Evolutionary conservation across 2,888 invertebrate species (phyloP).

Genomic region (Drosophila rubida): DNA sequence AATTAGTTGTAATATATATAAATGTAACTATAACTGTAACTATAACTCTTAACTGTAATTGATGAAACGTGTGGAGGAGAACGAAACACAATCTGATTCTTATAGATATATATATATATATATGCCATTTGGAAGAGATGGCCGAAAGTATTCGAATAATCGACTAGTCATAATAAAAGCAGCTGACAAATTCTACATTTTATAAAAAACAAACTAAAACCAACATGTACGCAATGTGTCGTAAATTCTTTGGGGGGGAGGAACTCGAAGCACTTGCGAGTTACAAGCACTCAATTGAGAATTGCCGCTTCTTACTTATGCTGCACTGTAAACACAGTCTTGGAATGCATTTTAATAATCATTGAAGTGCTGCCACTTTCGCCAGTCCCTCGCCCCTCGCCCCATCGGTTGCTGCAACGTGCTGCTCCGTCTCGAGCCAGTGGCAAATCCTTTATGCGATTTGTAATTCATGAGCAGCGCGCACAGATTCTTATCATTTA

Average conservation of each 20-base stretch:
- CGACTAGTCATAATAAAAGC: constrained; percentile 62
- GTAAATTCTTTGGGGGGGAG: neutral
- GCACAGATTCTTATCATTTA: constrained; percentile 79
- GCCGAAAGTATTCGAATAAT: constrained; percentile 49
- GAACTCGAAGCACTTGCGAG: constrained; percentile 42
- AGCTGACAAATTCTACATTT: constrained; percentile 77
- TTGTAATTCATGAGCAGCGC: constrained; percentile 79
- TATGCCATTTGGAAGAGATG: neutral
- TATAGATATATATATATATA: constrained; percentile 43
- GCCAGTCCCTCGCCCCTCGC: neutral
- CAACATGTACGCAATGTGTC: constrained; percentile 6
- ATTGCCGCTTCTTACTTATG: constrained; percentile 15
- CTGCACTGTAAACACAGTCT: constrained; percentile 28
- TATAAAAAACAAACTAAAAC: constrained; percentile 53
- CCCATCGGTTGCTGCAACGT: constrained; percentile 16
- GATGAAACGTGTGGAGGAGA: constrained; percentile 24
- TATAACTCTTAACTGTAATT: constrained; percentile 14
- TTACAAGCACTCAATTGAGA: constrained; percentile 38
- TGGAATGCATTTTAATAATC: constrained; percentile 56
- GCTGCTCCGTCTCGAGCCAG: constrained; percentile 51
- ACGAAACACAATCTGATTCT: constrained; percentile 59
- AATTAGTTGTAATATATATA: constrained; percentile 37
- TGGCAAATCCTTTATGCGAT: constrained; percentile 81
- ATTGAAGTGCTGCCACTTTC: constrained; percentile 15
- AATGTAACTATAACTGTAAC: constrained; percentile 11